These are phyloP conservation scores for Trypoxylus dichotomus DNA, from an alignment of 1,140 invertebrate genomes.

Conservation along the genomic window DNA sequence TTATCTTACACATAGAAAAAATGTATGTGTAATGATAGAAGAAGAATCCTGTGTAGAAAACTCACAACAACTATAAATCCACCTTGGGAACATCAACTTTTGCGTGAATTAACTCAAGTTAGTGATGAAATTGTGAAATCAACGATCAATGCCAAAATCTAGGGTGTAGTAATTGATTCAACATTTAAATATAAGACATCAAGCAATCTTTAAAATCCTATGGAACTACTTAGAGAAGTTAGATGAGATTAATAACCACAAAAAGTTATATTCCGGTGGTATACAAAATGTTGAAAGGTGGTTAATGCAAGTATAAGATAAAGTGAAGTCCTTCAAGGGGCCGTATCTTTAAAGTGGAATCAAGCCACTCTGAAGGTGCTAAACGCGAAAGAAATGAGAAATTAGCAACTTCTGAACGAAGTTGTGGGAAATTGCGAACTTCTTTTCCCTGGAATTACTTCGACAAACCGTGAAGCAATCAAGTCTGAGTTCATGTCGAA, in stretches of 20 bases:
- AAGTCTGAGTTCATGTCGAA: constrained; percentile 83
- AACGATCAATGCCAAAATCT: constrained; percentile 81
- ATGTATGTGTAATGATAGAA: too few species aligned
- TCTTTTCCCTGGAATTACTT: constrained; percentile 82
- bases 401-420: constrained; percentile 75
- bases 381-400: constrained; percentile 79
- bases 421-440: constrained; percentile 85
- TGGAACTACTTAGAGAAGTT: constrained; percentile 69
- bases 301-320: constrained; percentile 73
- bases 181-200: constrained; percentile 75
- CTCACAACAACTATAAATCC: too few species aligned
- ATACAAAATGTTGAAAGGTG: constrained; percentile 76
- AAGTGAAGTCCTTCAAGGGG: constrained; percentile 69
- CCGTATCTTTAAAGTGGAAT: constrained; percentile 66
- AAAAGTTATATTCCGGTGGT: constrained; percentile 67
- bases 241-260: constrained; percentile 66
- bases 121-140: constrained; percentile 73
- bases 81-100: too few species aligned
- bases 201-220: constrained; percentile 74
- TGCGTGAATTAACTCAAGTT: constrained; percentile 65
- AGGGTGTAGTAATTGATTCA: constrained; percentile 77
- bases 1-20: too few species aligned
- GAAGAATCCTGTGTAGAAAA: too few species aligned
- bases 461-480: constrained; percentile 82
- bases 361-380: constrained; percentile 72